Evolutionary conservation across 1,140 invertebrate species (phyloP), one percentile per base, ranked within the genome.

Genomic region (Coenobita brevimanus): DNA sequence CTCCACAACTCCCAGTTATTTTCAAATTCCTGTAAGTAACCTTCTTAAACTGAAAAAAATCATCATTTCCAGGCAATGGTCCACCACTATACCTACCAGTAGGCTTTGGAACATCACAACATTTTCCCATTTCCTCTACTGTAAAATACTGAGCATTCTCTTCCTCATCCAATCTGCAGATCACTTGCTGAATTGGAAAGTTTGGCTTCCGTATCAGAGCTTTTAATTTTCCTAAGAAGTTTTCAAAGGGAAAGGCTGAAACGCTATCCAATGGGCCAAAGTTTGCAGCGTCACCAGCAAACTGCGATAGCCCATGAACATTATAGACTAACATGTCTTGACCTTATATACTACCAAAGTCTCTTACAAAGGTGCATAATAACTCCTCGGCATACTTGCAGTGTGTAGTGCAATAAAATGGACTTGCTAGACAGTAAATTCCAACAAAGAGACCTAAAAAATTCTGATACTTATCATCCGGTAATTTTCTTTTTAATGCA

Each of bases 321-420:
- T 76, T 76, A 50, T 76, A 50, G 46, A 76, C 36, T 76, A 76
- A 4, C 73, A 43, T 41, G 21, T 76, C 33, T 50, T 4, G 24
- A 43, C 73, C 36, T 41, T 41, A 76, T 43, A 76, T 76, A 24
- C 24, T 50, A 13, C 73, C 73, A 17, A 43, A 76, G 15, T 76
- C 43, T 43, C 46, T 2, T n/a, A 76, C 73, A 76, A 76, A 76
- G 38, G 24, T 76, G 36, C 73, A 76, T n/a, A 76, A 43, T 50
- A 76, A 50, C 15, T 76, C 73, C 3, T 76, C 24, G 15, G 43
- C 73, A 76, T 76, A 76, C 30, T 76, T 24, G 73, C 2, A 41
- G 43, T 76, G 73, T 76, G 73, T 43, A 2, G 15, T 76, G n/a
- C n/a, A 3, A n/a, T 76, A 50, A 24, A 76, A 50, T 3, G 73